A percentile compares a stretch with the other conserved stretches of the same genome.
These are phyloP conservation scores for Eulemur rubriventer DNA, from an alignment of 2,797 vertebrate species.

Conservation along the genomic window DNA sequence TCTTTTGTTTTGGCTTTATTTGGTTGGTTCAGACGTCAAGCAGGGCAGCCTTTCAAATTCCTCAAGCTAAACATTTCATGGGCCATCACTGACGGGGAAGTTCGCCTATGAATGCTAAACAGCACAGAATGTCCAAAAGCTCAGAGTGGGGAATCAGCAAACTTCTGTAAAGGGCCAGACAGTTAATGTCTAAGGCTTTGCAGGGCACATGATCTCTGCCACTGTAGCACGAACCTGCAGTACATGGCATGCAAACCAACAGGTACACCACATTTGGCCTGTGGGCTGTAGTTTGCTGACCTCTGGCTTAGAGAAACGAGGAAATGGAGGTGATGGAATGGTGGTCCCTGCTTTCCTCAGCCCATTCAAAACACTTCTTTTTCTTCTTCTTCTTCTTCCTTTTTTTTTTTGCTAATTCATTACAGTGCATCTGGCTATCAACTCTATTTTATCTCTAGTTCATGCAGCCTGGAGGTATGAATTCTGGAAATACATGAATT, in stretches of 20 bases:
- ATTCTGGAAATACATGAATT: slow-evolving; percentile 23
- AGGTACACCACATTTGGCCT: not conserved
- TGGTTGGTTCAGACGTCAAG: not conserved
- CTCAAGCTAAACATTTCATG: not conserved
- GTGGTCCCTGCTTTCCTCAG: not conserved
- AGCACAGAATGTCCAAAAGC: not conserved
- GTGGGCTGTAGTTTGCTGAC: rapidly evolving
- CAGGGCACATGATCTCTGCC: not conserved
- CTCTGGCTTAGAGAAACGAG: not conserved
- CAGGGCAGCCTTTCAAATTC: not conserved
- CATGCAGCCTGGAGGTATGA: not conserved
- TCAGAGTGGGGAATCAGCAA: not conserved
- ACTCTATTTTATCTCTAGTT: not conserved
- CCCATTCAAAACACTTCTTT: not conserved
- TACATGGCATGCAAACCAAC: not conserved
- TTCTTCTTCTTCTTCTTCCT: no score
- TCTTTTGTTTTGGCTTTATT: not conserved
- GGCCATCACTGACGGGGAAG: not conserved
- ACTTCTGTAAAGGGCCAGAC: not conserved
- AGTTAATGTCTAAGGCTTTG: not conserved
- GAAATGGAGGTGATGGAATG: not conserved
- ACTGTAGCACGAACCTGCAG: not conserved
- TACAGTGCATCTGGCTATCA: not conserved
- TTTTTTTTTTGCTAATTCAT: not conserved
- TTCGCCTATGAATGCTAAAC: not conserved